These are phyloP conservation scores for Lontra canadensis DNA, from an alignment of 2,113 vertebrate genomes.

Conservation along the genomic window DNA sequence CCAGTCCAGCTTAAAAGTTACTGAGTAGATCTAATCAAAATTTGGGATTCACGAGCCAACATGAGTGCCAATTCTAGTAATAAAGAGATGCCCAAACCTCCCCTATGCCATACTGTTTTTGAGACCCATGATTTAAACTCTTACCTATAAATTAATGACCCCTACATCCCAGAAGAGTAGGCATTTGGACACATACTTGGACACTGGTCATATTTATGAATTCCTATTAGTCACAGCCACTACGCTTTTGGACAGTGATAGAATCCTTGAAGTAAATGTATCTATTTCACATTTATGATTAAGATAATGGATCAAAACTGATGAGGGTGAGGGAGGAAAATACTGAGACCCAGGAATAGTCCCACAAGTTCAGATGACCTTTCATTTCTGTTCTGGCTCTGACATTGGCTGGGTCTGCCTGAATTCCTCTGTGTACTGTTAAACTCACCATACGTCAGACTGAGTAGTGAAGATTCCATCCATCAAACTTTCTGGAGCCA, in stretches of 20 bases:
- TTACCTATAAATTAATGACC: not conserved
- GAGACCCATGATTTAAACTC: not conserved
- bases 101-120: not conserved
- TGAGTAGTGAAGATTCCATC: constrained; percentile 87
- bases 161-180: not conserved
- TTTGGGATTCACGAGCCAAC: not conserved
- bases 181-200: not conserved
- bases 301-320: not conserved
- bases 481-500: constrained; percentile 88
- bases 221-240: not conserved
- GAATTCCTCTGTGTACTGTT: not conserved
- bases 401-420: not conserved
- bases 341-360: not conserved
- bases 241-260: not conserved
- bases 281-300: not conserved
- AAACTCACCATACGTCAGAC: constrained; percentile 87
- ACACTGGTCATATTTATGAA: not conserved
- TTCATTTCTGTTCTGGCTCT: not conserved
- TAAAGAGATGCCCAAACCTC: not conserved
- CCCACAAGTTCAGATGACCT: not conserved
- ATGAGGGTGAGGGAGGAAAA: not conserved
- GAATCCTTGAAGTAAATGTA: constrained; percentile 4
- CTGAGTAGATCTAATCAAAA: not conserved
- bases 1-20: not conserved
- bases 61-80: not conserved